Evolutionary conservation across 64 coral and sea anemone genomes (phyloP), one percentile per base, ranked within the genome.

Genomic region (Pachyseris speciosa): DNA sequence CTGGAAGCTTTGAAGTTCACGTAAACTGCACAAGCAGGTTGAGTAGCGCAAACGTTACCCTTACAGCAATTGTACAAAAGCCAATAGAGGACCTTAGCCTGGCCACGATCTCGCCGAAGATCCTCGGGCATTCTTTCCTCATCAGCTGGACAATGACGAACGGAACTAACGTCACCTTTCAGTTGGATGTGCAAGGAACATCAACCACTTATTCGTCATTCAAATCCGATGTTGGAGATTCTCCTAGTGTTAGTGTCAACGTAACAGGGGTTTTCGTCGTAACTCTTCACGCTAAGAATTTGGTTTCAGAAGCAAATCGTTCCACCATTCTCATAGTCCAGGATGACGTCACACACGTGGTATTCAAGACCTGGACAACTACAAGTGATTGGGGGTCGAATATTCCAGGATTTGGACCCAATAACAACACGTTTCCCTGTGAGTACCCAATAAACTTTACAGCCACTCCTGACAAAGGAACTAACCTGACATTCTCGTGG

Each of bases 81-180:
- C 94, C 94, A 37, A 89, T 96, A 26, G 66, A 24, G 61, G 61
- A 77, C 34, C 92, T 96, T 52, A 15, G 29, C 2, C 57, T 93
- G 1, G 34, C 59, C 0, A 0, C 19, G 2, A 67, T 85, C 12
- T 24, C 90, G 13, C 85, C 90, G 6, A 78, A 84, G 22, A 89
- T 77, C 36, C 50, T 48, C 64, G 86, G 90, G 6, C 7, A 60
- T 0, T 31, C 75, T n/a, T 51, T 93, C 17, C 5, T 8, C 6
- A 30, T 93, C 49, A 25, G 4, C 3, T 96, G 90, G 78, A 69
- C 64, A 26, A 96, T 96, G 90, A 77, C 37, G 7, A 50, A 57
- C 60, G 94, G 94, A 20, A 92, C 94, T 8, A 96, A 96, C 25
- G 94, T 96, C 0, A 89, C 94, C 1, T 92, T 96, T 65, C 9